Conservation (phyloP, 2,113 vertebrate species). For the Pogonocichla stellata region DNA sequence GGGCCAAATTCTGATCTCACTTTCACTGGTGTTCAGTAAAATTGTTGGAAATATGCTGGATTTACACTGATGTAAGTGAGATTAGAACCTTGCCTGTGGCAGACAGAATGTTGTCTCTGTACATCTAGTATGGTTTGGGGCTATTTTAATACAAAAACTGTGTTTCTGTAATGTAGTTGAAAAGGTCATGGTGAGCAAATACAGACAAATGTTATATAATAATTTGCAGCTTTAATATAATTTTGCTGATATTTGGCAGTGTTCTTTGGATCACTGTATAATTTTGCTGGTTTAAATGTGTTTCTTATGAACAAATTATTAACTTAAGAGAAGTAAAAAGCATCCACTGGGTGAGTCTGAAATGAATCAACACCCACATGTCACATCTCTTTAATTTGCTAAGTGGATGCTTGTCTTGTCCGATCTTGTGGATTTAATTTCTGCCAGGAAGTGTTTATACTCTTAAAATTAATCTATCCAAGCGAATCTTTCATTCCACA, state of each 20-base stretch:
- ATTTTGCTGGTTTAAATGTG: neutral
- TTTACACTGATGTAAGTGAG: conserved; percentile 55
- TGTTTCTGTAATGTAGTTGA: neutral
- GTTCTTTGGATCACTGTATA: neutral
- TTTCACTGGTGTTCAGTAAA: conserved; percentile 14
- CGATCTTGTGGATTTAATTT: conserved; percentile 2
- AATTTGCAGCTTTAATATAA: neutral
- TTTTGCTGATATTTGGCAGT: neutral
- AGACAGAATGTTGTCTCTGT: neutral
- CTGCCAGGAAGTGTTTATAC: conserved; percentile 2
- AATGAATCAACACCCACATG: neutral
- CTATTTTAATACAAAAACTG: neutral
- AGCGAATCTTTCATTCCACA: neutral
- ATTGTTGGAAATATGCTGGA: conserved; percentile 35
- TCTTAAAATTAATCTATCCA: neutral
- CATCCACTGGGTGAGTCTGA: neutral
- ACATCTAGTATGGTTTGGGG: neutral
- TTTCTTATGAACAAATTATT: neutral
- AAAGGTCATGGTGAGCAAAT: neutral
- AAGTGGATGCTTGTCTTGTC: conserved; percentile 15
- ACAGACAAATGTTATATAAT: neutral
- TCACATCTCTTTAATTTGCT: neutral
- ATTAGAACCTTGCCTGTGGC: conserved; percentile 32
- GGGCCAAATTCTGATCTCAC: conserved; percentile 59
- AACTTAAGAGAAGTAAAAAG: conserved; percentile 1